Base-by-base conservation (phyloP, 2,888 invertebrate genomes). In the Blomia tropicalis region DNA sequence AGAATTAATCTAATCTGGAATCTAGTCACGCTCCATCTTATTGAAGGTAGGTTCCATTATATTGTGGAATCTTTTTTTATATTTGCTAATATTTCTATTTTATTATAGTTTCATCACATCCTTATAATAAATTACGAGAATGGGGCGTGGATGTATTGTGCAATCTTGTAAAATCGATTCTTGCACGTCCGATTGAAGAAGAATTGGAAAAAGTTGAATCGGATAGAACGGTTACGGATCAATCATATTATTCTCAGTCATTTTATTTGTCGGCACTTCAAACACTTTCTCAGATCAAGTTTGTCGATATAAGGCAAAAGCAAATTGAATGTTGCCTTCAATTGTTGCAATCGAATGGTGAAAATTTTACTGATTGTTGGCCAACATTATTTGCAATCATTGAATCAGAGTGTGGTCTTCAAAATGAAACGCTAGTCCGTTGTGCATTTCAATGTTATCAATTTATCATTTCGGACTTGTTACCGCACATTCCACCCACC, bases 111-210 rank as follows among this genome's bases (percentile, higher is more conserved):
- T 92, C 92, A 71, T 89, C 90, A 72, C 93, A 93, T 76, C 89
- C 92, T 0, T 91, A 90, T 71, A 87, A 88, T 67, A 78, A 89
- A 66, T 89, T 96, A 88, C 78, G 96, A 41, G 92, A 92, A 73
- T 96, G 93, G 93, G 95, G 95, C 0, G 92, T 93, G 0, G 92
- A 93, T 75, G 92, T 93, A 0, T 83, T 96, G 60, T 93, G 95
- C 0, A 89, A 88, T 72, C 77, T 96, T 54, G 90, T 63, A 11
- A 53, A 63, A 47, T 47, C 62, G 1, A 60, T 41, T 3, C 43
- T 63, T 25, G 19, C 22, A n/a, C 22, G 22, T 29, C 11, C 25
- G 29, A 2, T 4, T 17, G 22, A 25, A 5, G 22, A 25, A 17
- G 29, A 56, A 7, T 23, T 14, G 2, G 30, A 56, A 11, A 54